Conservation (phyloP, 2,888 invertebrate genomes). For the Acleris sparsana region DNA sequence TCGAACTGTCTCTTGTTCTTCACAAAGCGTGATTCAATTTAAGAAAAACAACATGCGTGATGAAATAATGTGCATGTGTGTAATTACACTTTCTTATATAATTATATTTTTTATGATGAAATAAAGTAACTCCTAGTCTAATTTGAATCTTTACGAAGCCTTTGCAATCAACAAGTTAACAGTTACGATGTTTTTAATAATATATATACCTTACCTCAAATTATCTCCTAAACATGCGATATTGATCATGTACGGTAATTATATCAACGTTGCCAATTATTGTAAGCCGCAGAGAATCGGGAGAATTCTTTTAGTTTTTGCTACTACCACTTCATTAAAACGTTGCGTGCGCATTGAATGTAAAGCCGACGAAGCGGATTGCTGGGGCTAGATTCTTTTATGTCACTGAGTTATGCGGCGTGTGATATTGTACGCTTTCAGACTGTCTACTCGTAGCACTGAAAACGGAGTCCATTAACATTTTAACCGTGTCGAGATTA, state of each 20-base stretch:
- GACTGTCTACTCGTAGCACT: slow-evolving; percentile 11
- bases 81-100: too few relatives aligned
- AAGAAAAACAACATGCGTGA: too few relatives aligned
- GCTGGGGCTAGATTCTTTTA: slow-evolving; percentile 17
- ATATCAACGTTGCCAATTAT: slow-evolving; percentile 15
- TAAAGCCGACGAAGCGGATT: slow-evolving; percentile 11
- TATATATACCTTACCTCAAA: too few relatives aligned
- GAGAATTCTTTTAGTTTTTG: slow-evolving; percentile 15
- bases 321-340: slow-evolving; percentile 2
- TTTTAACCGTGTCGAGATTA: background rate
- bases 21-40: too few relatives aligned
- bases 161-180: too few relatives aligned
- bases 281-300: background rate
- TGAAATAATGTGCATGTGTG: too few relatives aligned
- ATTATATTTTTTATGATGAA: too few relatives aligned
- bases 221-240: too few relatives aligned
- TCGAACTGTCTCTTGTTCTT: too few relatives aligned
- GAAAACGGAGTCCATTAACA: background rate
- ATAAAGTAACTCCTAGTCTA: too few relatives aligned
- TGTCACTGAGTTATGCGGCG: slow-evolving; percentile 9
- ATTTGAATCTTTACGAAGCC: too few relatives aligned
- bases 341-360: slow-evolving; percentile 19
- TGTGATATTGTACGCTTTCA: slow-evolving; percentile 18
- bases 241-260: background rate
- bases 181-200: too few relatives aligned